Evolutionary conservation across 2,797 vertebrate genomes (phyloP).

Genomic region (Bradypus variegatus): DNA sequence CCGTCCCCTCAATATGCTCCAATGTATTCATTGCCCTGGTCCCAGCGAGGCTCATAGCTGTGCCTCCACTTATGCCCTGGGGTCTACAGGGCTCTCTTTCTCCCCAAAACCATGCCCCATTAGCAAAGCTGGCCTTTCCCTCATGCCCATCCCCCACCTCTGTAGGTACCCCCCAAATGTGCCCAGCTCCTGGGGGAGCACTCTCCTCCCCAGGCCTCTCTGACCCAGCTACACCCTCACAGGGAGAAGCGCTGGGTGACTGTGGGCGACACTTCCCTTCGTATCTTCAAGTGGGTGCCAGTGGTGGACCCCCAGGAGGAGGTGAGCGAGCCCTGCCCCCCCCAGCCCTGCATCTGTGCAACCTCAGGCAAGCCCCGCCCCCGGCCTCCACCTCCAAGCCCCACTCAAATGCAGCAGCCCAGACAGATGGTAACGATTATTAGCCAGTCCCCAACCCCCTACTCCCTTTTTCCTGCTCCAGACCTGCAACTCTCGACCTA

Average conservation of each 20-base stretch:
- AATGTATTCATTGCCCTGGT: background rate
- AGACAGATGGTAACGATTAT: slow-evolving; percentile 47
- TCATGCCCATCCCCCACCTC: background rate
- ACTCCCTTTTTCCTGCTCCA: background rate
- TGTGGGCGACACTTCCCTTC: slow-evolving; percentile 72
- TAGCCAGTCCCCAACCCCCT: background rate
- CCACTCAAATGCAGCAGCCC: background rate
- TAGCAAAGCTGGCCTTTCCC: background rate
- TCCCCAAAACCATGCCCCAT: background rate
- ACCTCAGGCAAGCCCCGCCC: slow-evolving; percentile 9
- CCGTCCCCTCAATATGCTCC: slow-evolving; percentile 13
- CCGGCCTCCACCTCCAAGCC: background rate
- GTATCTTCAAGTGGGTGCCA: slow-evolving; percentile 75
- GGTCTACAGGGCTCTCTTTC: background rate
- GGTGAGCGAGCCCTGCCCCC: slow-evolving; percentile 55
- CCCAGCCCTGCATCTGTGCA: background rate
- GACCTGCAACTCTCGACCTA: background rate
- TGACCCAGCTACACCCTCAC: slow-evolving; percentile 34
- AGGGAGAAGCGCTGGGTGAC: slow-evolving; percentile 76
- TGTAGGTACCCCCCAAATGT: background rate
- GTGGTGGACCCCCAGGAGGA: slow-evolving; percentile 73
- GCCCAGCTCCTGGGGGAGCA: background rate
- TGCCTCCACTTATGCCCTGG: background rate
- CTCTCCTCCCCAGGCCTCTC: background rate
- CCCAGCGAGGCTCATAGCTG: background rate